phyloP scores from a whole-genome alignment of 2,797 vertebrate species.

The Sebastes taczanowskii region DNA sequence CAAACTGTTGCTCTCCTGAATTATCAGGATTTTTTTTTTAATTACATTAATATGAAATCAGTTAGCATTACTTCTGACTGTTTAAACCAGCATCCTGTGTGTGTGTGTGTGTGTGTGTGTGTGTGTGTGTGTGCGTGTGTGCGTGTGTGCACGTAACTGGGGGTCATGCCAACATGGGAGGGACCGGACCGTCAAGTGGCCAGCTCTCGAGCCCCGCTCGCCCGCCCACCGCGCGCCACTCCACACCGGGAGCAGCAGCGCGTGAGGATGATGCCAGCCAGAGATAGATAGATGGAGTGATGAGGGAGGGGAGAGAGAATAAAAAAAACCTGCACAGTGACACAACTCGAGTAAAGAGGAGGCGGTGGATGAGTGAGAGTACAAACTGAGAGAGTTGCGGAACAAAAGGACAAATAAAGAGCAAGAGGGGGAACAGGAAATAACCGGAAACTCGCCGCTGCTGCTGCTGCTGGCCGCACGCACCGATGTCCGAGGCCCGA shows the following conservation, averaged over 20 bases:
- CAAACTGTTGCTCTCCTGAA: constrained; percentile 23
- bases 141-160: constrained; percentile 17
- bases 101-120: background rate
- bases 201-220: constrained; percentile 66
- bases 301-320: constrained; percentile 20
- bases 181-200: constrained; percentile 73
- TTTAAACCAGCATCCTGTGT: background rate
- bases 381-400: constrained; percentile 42
- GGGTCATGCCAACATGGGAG: constrained; percentile 80
- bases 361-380: constrained; percentile 38
- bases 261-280: constrained; percentile 68
- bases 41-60: background rate
- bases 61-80: background rate
- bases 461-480: constrained; percentile 19
- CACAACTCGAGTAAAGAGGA: constrained; percentile 58
- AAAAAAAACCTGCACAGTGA: constrained; percentile 32
- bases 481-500: constrained; percentile 62
- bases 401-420: constrained; percentile 40
- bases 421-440: constrained; percentile 32
- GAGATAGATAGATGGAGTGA: constrained; percentile 56
- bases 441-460: constrained; percentile 58
- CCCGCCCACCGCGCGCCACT: constrained; percentile 76
- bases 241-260: constrained; percentile 68
- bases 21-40: background rate
- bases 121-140: background rate